Base-by-base conservation (phyloP, 2,113 vertebrate genomes). In the Gallinago media region DNA sequence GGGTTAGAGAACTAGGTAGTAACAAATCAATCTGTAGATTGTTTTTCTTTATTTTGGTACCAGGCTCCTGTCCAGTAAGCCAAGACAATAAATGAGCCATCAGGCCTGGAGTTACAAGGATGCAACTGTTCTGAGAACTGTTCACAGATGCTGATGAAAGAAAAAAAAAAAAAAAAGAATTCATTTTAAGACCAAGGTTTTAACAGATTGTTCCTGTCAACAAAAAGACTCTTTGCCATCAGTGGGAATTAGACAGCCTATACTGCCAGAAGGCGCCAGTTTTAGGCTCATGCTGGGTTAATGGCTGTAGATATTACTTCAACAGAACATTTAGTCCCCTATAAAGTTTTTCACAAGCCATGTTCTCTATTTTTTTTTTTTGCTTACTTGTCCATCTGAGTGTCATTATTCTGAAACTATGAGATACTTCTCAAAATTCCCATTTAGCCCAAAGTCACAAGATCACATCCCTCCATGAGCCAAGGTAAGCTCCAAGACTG, bases 151-250 rank as follows among this genome's bases (percentile, higher is more conserved):
- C 62, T 72, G 44, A 62, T 42, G 58, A 72, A 89, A 67, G 44
- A 59, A 72, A 72, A 47, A 49, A 74, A 68, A 78, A 78, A 52
- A 38, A 38, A 44, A 34, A 50, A 44, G 38, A 44, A 46, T 6
- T 73, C 6, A 0, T 61, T 77, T 87, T 75, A 61, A 89, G 61
- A 89, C 23, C 54, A 95, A 97, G 44, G 36, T 92, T 89, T 82
- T 77, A 92, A 87, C 80, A 96, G 94, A 68, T 40, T 75, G 65
- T 77, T 34, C 62, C 73, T 81, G 84, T 84, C 76, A 75, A 62
- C 34, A 67, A 36, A 63, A 88, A 52, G 34, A 47, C n/a, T 76
- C 21, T 29, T 47, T 65, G 29, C 82, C 70, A 61, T 65, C 49
- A 75, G 38, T 25, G 11, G 40, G n/a, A 73, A 85, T 88, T 88